Conservation (phyloP, 2,888 invertebrate genomes). For the Horisme vitalbata region DNA sequence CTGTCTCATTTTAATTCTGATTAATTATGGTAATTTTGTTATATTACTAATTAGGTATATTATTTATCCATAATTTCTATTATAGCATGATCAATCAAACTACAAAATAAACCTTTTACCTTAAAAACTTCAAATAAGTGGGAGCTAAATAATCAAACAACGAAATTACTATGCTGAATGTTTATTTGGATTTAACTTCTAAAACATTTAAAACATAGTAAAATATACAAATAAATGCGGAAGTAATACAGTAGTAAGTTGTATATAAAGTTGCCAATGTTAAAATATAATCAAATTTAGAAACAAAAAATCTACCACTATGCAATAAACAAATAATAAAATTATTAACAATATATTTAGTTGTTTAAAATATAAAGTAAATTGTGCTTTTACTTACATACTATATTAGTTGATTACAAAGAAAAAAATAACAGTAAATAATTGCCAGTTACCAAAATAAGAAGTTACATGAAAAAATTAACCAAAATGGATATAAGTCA, state of each 20-base stretch:
- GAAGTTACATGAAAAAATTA: slow-evolving; percentile 47
- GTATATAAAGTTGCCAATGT: slow-evolving; percentile 63
- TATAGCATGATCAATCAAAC: too few relatives aligned
- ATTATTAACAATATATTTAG: slow-evolving; percentile 79
- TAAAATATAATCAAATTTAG: slow-evolving; percentile 57
- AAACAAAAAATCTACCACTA: slow-evolving; percentile 57
- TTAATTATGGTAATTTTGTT: too few relatives aligned
- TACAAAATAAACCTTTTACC: too few relatives aligned
- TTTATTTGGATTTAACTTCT: slow-evolving; percentile 80
- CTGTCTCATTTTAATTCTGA: too few relatives aligned
- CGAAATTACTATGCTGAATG: slow-evolving; percentile 75
- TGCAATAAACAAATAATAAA: slow-evolving; percentile 70
- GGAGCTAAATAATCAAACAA: slow-evolving; percentile 14
- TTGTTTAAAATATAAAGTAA: slow-evolving; percentile 70
- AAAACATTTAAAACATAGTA: slow-evolving; percentile 79
- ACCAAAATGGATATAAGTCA: slow-evolving; percentile 70
- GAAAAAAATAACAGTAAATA: slow-evolving; percentile 45
- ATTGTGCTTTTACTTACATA: slow-evolving; percentile 77
- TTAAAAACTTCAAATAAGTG: too few relatives aligned
- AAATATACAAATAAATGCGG: slow-evolving; percentile 79
- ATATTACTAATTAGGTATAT: too few relatives aligned
- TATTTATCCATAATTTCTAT: too few relatives aligned
- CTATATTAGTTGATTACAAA: slow-evolving; percentile 77
- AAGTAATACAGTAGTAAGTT: slow-evolving; percentile 61
- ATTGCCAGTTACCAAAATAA: slow-evolving; percentile 51